Evolutionary conservation across 2,113 vertebrate genomes (phyloP), one percentile per base, ranked within the genome.

Genomic region (Cyanoramphus novaezelandiae): DNA sequence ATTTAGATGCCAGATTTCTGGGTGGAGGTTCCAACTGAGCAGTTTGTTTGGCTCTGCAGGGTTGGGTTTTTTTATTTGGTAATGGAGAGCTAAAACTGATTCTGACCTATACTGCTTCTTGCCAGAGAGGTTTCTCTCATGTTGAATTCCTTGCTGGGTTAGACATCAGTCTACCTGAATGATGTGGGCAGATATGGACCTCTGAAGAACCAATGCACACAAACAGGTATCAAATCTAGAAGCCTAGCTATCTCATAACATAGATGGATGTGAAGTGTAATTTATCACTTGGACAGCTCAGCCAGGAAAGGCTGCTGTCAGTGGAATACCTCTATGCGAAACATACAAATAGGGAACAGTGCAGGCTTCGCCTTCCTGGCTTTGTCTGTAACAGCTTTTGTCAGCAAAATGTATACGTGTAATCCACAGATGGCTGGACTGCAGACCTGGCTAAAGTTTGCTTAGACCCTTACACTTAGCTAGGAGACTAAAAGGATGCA

Each of bases 1-100:
- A 95, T 95, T 95, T 84, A 95, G 96, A 96, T 76, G 94, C 77
- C 86, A 91, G 86, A 72, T 87, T 93, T 97, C 81, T 95, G 96
- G 96, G 96, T 95, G 96, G 95, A 95, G 96, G 91, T 84, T 84
- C 65, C 82, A n/a, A 89, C 52, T 91, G 77, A 47, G 86, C 69
- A 76, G 74, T 76, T 89, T 94, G 94, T 92, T 96, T 81, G 64
- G 72, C 53, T 90, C 79, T 71, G 50, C 33, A 21, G 68, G 83
- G 79, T 70, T 50, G 29, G 20, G 19, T 35, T n/a, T 79, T 86
- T 89, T 89, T 13, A 86, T 57, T 86, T 17, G 15, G 63, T 74
- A 80, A 63, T 35, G 71, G 72, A 93, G 52, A 82, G 49, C 20
- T 81, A 80, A 88, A 88, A 89, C 39, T 81, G 64, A 83, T 83